These are phyloP conservation scores for Allophyes oxyacanthae DNA, from an alignment of 2,888 invertebrate species.

Conservation along the genomic window DNA sequence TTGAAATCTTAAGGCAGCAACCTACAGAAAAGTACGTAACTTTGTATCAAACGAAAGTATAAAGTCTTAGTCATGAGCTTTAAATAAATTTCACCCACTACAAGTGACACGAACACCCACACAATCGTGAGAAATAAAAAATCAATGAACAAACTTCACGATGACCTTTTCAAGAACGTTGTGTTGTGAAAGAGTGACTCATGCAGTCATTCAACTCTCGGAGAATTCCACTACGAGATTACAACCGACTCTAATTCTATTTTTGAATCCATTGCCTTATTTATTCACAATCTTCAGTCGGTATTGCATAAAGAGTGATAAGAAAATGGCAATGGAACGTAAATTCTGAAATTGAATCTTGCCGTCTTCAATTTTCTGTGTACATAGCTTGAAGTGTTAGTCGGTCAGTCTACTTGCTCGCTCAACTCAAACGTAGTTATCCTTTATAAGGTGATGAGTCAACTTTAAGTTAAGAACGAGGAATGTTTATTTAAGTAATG, in stretches of 20 bases:
- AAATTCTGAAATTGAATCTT: slow-evolving; percentile 2
- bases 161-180: slow-evolving; percentile 81
- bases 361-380: slow-evolving; percentile 4
- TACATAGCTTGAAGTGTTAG: slow-evolving; percentile 52
- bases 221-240: slow-evolving; percentile 29
- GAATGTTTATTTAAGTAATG: slow-evolving; percentile 65
- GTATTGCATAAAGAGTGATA: not conserved
- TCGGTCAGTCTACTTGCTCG: slow-evolving; percentile 77
- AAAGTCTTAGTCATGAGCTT: slow-evolving; percentile 54
- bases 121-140: slow-evolving; percentile 58
- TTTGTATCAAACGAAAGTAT: slow-evolving; percentile 54
- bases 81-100: slow-evolving; percentile 60
- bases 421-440: slow-evolving; percentile 62
- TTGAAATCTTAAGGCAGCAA: too few species aligned
- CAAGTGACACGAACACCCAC: slow-evolving; percentile 51
- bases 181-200: slow-evolving; percentile 79
- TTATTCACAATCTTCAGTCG: slow-evolving; percentile 50
- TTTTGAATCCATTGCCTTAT: slow-evolving; percentile 53
- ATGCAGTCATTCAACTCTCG: slow-evolving; percentile 81
- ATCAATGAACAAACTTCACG: slow-evolving; percentile 66
- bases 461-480: slow-evolving; percentile 58
- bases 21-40: slow-evolving; percentile 11
- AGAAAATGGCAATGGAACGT: slow-evolving; percentile 31
- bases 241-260: slow-evolving; percentile 25
- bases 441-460: slow-evolving; percentile 81